Evolutionary conservation across 37 sponge, comb jelly and placozoan species (phyloP).

Genomic region (Chondrilla cf. caribensis): DNA sequence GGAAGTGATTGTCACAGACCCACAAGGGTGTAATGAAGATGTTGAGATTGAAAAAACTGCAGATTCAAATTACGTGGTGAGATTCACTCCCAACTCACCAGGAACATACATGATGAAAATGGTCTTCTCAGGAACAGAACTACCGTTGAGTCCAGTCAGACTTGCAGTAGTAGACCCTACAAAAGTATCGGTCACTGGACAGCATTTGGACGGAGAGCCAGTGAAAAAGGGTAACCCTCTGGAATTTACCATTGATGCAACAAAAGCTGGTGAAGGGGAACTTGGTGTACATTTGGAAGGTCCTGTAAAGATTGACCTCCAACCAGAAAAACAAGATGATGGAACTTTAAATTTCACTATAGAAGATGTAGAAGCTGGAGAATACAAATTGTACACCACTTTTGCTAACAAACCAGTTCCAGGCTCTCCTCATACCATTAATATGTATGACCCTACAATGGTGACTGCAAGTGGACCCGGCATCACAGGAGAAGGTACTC

Average conservation of each 20-base stretch:
- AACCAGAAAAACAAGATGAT: slow-evolving; percentile 36
- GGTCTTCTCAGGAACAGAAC: background rate
- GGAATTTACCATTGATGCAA: slow-evolving; percentile 34
- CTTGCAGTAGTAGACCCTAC: background rate
- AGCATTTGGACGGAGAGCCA: background rate
- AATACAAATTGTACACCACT: slow-evolving; percentile 61
- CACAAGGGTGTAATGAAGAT: slow-evolving; percentile 21
- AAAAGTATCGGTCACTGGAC: background rate
- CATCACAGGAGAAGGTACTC: slow-evolving; percentile 83
- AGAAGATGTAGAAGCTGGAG: slow-evolving; percentile 56
- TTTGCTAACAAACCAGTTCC: slow-evolving; percentile 73
- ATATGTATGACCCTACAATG: slow-evolving; percentile 72
- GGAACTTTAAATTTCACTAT: slow-evolving; percentile 56
- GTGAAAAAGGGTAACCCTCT: slow-evolving; percentile 31
- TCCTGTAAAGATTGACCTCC: background rate
- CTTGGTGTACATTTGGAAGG: background rate
- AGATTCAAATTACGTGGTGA: slow-evolving; percentile 9
- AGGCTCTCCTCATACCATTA: slow-evolving; percentile 68
- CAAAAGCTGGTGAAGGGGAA: slow-evolving; percentile 33
- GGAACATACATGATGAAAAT: background rate
- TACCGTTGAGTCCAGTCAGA: background rate
- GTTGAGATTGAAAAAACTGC: slow-evolving; percentile 10
- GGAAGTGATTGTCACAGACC: slow-evolving; percentile 31
- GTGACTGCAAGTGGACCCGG: slow-evolving; percentile 79
- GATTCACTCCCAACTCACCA: slow-evolving; percentile 1